Conservation (phyloP, 2,888 invertebrate species). For the Pammene fasciana region DNA sequence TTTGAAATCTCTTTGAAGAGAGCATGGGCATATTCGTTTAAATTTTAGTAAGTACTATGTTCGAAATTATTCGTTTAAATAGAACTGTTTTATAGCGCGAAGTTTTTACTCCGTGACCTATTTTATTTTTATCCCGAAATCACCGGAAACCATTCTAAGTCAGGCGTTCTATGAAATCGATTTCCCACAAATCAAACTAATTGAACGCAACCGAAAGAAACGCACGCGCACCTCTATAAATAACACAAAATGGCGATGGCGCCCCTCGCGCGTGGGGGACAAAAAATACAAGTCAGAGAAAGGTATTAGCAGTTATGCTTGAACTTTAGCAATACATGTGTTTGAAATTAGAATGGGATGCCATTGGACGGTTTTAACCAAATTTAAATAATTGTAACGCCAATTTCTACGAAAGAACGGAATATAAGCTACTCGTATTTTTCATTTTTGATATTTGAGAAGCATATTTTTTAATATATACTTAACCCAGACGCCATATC, state of each 20-base stretch:
- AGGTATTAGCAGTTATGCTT: constrained; percentile 62
- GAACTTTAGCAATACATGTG: constrained; percentile 43
- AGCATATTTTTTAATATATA: too few relatives aligned
- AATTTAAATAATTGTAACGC: background rate
- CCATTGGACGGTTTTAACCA: constrained; percentile 1
- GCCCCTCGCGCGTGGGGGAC: constrained; percentile 57
- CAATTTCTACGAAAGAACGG: background rate
- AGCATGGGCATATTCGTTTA: too few relatives aligned
- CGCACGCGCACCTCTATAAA: constrained; percentile 68
- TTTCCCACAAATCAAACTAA: constrained; percentile 75
- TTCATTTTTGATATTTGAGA: too few relatives aligned
- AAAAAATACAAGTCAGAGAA: constrained; percentile 53
- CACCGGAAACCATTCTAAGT: constrained; percentile 37
- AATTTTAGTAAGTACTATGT: background rate
- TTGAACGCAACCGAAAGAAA: constrained; percentile 59
- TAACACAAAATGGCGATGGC: constrained; percentile 68
- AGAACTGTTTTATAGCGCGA: too few relatives aligned
- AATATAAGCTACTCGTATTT: too few relatives aligned
- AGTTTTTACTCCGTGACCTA: constrained; percentile 1
- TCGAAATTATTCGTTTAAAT: background rate
- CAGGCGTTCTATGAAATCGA: constrained; percentile 60
- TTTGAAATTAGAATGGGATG: constrained; percentile 41
- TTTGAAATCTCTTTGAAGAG: too few relatives aligned
- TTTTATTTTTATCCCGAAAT: constrained; percentile 24
- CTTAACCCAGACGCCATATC: too few relatives aligned